Evolutionary conservation across 1,140 invertebrate species (phyloP), one percentile per base, ranked within the genome.

Genomic region (Calycopis cecrops): DNA sequence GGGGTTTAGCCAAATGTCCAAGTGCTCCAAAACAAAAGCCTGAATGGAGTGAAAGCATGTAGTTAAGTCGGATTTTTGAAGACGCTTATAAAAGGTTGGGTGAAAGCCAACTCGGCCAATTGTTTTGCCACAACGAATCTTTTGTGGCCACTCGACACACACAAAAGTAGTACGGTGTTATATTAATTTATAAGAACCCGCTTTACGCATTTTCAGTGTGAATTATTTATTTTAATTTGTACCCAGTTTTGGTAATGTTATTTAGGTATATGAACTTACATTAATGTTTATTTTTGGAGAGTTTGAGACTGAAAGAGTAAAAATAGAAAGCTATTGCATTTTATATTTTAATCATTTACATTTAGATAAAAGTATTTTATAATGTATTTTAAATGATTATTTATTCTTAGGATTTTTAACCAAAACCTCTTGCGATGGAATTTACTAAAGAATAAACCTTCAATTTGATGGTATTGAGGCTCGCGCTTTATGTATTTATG

Each of bases 61-160:
- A 44, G 9, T 37, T 44, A 9, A 37, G 51, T 37, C 40, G 35
- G 52, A 53, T 53, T 53, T 53, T 53, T 42, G 52, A 53, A 53
- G 52, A 53, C 38, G 52, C 52, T 40, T 28, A 53, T 40, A 38
- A 53, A 53, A 53, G 40, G 51, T 40, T 53, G 51, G 52, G 52
- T 53, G 52, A 34, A 40, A 53, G 52, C 52, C 52, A 53, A 53
- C 52, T 40, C 38, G 52, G 40, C 18, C 52, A 40, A 53, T 53
- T 53, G 52, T 53, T 53, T 53, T 50, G 21, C 52, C 52, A 21
- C 37, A 40, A 53, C 52, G 35, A 50, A 21, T 34, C 48, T 42
- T 53, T 53, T 53, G 52, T 34, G 52, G 52, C 52, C 52, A 44
- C 52, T 53, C 38, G 38, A 44, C 38, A 53, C 38, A 53, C 42